These are phyloP conservation scores for Sorex araneus DNA, from an alignment of 2,113 vertebrate species.

Conservation along the genomic window DNA sequence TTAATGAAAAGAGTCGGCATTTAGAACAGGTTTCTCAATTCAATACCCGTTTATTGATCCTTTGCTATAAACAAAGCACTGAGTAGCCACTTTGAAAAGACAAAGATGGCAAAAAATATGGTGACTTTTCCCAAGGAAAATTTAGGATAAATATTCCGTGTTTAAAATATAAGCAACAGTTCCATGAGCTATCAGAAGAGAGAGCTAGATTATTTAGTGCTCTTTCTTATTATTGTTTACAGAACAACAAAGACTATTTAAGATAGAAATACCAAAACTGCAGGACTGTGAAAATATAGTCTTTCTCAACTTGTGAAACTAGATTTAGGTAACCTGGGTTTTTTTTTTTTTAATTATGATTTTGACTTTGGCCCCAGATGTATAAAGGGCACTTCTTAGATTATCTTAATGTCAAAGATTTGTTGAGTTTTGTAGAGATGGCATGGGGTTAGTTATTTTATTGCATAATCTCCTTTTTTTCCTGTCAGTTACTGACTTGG, in stretches of 20 bases:
- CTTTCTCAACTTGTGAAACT: constrained; percentile 25
- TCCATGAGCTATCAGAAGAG: neutral
- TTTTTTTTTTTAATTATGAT: neutral
- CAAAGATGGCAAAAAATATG: neutral
- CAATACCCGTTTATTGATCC: neutral
- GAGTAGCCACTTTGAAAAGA: constrained; percentile 35
- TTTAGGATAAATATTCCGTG: neutral
- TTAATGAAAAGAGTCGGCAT: neutral
- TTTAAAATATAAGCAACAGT: neutral
- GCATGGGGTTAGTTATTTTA: neutral
- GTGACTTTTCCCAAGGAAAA: constrained; percentile 1
- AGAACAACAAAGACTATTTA: neutral
- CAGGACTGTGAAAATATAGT: neutral
- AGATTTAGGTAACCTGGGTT: neutral
- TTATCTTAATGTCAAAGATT: neutral
- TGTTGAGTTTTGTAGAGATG: neutral
- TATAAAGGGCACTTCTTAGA: neutral
- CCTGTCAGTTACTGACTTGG: neutral
- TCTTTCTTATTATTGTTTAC: neutral
- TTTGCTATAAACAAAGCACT: constrained; percentile 25
- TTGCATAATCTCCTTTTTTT: too few species aligned
- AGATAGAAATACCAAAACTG: neutral
- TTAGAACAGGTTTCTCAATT: neutral
- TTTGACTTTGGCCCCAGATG: constrained; percentile 3
- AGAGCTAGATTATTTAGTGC: neutral